phyloP scores from a whole-genome alignment of 53 echinoderm and acorn worm genomes.

The Hippasteria phrygiana region DNA sequence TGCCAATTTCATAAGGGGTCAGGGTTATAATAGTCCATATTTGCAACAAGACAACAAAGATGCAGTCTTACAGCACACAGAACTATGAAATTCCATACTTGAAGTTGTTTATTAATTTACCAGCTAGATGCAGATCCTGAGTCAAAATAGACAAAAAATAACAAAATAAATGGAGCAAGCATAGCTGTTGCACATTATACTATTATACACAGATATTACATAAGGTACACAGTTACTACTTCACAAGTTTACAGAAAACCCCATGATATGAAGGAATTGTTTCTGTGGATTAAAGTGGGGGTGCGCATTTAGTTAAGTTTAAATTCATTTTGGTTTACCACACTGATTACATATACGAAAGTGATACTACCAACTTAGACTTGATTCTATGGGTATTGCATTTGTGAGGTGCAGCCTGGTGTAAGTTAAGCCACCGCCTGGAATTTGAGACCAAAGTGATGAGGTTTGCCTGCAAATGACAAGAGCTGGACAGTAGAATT shows the following conservation, averaged over 20 bases:
- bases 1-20: too few relatives aligned
- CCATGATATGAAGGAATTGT: neutral
- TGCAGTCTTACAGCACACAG: neutral
- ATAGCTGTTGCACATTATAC: constrained; percentile 66
- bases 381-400: too few relatives aligned
- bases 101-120: constrained; percentile 67
- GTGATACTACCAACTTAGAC: too few relatives aligned
- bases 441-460: too few relatives aligned
- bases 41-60: neutral
- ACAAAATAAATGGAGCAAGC: constrained; percentile 62
- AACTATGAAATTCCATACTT: constrained; percentile 63
- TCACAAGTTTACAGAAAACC: neutral
- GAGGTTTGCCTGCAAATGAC: too few relatives aligned
- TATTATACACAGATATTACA: constrained; percentile 58
- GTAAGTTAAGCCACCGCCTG: too few relatives aligned
- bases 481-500: too few relatives aligned
- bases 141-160: constrained; percentile 64
- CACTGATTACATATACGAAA: too few relatives aligned
- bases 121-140: constrained; percentile 69
- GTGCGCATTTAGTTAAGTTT: neutral
- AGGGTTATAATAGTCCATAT: too few relatives aligned
- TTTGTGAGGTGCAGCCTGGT: too few relatives aligned
- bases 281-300: neutral
- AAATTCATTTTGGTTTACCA: too few relatives aligned
- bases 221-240: neutral